A percentile compares a stretch with the other conserved stretches of the same genome.
Evolutionary conservation across 1,140 invertebrate species (phyloP).

Genomic region (Wasmannia auropunctata): DNA sequence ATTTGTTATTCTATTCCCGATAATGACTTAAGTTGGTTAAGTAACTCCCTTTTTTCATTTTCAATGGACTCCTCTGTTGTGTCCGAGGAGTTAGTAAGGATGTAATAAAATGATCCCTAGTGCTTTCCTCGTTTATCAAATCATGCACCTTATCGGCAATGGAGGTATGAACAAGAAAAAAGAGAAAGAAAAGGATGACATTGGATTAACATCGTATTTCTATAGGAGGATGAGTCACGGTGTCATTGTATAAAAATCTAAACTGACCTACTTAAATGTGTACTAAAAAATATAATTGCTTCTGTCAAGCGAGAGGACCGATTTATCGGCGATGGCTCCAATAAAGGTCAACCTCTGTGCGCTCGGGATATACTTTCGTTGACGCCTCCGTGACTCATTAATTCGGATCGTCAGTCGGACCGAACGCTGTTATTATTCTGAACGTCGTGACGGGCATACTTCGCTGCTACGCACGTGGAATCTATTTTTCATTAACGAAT

Average conservation of each 20-base stretch:
- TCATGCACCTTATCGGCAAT: conserved; percentile 27
- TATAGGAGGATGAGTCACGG: conserved; percentile 71
- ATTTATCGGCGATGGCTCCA: conserved; percentile 40
- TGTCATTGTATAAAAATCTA: conserved; percentile 83
- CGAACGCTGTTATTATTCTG: conserved; percentile 43
- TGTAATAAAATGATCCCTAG: conserved; percentile 56
- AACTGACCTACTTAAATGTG: conserved; percentile 80
- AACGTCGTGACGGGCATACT: conserved; percentile 52
- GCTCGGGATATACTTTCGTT: conserved; percentile 71
- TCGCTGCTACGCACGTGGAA: conserved; percentile 41
- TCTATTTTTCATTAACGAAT: conserved; percentile 45
- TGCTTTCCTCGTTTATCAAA: conserved; percentile 47
- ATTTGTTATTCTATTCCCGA: conserved; percentile 79
- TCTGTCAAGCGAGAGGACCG: conserved; percentile 65
- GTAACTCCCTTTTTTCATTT: conserved; percentile 74
- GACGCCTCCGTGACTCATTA: conserved; percentile 67
- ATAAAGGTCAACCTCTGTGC: conserved; percentile 44
- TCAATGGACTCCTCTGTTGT: conserved; percentile 68
- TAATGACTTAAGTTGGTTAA: conserved; percentile 79
- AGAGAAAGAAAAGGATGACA: conserved; percentile 61
- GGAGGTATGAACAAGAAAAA: conserved; percentile 39
- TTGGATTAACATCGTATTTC: conserved; percentile 59
- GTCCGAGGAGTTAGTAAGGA: conserved; percentile 52
- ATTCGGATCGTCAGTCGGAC: conserved; percentile 63
- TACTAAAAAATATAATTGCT: conserved; percentile 79